phyloP scores from a whole-genome alignment of 2,113 vertebrate species.

The Pollachius pollachius region DNA sequence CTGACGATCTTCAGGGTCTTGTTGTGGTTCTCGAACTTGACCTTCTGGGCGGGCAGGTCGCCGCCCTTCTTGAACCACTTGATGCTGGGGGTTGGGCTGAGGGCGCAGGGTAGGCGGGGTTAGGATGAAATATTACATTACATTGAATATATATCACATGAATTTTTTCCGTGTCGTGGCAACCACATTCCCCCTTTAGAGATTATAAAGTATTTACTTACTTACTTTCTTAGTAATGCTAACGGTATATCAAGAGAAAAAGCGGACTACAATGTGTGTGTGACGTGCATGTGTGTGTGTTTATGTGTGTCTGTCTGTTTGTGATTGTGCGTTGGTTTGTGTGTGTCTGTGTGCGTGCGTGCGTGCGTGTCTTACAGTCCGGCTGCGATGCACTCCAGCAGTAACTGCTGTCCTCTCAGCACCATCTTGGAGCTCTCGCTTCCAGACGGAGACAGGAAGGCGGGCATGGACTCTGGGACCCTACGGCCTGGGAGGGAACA shows the following conservation, averaged over 20 bases:
- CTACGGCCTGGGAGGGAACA: conserved; percentile 78
- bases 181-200: too few species aligned
- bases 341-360: conserved; percentile 25
- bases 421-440: conserved; percentile 90
- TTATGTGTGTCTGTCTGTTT: conserved; percentile 2
- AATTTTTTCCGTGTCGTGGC: too few species aligned
- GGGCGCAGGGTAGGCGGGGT: conserved; percentile 12
- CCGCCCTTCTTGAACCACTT: conserved; percentile 96
- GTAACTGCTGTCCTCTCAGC: conserved; percentile 85
- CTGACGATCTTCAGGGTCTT: conserved; percentile 86
- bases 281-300: not conserved
- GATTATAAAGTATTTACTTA: too few species aligned
- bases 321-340: conserved; percentile 27
- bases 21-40: conserved; percentile 87
- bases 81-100: conserved; percentile 88
- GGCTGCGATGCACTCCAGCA: conserved; percentile 95
- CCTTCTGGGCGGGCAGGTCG: conserved; percentile 83
- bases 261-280: not conserved
- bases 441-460: conserved; percentile 88
- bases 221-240: too few species aligned
- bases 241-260: not conserved
- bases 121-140: not conserved
- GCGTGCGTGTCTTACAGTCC: conserved; percentile 83
- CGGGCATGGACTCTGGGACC: conserved; percentile 83
- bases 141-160: too few species aligned